A percentile compares a stretch with the other conserved stretches of the same genome.
These are phyloP conservation scores for Stomatorhinus walkeri DNA, from an alignment of 2,797 vertebrate species.

Conservation along the genomic window DNA sequence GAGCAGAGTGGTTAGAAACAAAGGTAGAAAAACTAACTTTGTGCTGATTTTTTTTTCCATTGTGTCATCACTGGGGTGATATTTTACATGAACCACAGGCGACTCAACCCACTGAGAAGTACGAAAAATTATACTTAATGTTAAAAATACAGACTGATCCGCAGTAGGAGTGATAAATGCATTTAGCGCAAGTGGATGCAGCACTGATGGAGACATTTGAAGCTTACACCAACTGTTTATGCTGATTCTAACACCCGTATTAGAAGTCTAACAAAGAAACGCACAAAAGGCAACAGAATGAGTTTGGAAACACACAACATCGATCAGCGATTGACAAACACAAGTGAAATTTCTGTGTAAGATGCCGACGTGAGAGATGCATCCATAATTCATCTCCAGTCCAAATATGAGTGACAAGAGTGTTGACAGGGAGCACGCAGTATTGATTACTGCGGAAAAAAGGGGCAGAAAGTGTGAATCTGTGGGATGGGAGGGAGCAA, in stretches of 20 bases:
- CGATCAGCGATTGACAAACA: conserved; percentile 83
- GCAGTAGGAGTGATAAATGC: background rate
- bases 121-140: background rate
- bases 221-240: background rate
- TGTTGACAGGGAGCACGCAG: conserved; percentile 65
- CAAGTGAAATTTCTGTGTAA: conserved; percentile 70
- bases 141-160: background rate
- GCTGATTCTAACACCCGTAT: background rate
- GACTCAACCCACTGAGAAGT: background rate
- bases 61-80: background rate
- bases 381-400: conserved; percentile 88
- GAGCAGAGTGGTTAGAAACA: background rate
- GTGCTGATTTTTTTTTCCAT: background rate
- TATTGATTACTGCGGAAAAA: conserved; percentile 85
- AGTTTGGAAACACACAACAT: conserved; percentile 74
- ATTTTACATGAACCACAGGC: background rate
- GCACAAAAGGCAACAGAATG: conserved; percentile 23
- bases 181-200: background rate
- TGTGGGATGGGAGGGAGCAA: conserved; percentile 57
- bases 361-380: conserved; percentile 67
- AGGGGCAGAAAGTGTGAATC: conserved; percentile 40
- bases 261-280: conserved; percentile 3
- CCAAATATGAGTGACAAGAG: conserved; percentile 83
- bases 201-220: background rate
- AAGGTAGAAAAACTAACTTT: background rate